Conservation (phyloP, 2,113 vertebrate genomes). For the Pteronura brasiliensis region DNA sequence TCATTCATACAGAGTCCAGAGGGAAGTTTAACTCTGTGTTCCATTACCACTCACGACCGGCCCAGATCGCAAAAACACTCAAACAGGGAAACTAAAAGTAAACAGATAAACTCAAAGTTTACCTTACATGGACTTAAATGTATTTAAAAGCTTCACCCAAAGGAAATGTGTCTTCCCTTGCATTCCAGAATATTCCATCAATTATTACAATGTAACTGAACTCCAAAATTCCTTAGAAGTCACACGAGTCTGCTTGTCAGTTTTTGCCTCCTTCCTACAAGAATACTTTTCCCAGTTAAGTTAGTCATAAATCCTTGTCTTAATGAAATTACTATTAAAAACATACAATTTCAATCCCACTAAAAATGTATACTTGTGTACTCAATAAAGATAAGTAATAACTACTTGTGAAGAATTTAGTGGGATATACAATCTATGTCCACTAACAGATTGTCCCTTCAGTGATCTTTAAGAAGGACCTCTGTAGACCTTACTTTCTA, state of each 20-base stretch:
- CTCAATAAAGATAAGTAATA: not conserved
- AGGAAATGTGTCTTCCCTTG: not conserved
- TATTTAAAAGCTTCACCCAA: not conserved
- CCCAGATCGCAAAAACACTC: not conserved
- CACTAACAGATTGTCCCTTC: not conserved
- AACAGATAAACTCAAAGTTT: not conserved
- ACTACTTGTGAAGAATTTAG: not conserved
- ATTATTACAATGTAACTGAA: not conserved
- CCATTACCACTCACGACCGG: rapidly evolving
- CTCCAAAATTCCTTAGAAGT: not conserved
- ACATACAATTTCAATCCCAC: not conserved
- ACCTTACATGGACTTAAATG: not conserved
- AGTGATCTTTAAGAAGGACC: not conserved
- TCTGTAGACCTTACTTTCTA: not conserved
- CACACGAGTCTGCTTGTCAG: not conserved
- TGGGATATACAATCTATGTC: not conserved
- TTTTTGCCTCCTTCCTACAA: not conserved
- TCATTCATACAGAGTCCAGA: rapidly evolving
- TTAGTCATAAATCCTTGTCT: not conserved
- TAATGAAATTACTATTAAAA: not conserved
- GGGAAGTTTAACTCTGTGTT: not conserved
- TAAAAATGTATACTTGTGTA: not conserved
- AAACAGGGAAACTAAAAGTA: not conserved
- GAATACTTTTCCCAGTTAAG: not conserved
- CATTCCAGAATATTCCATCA: not conserved